phyloP scores from a whole-genome alignment of 2,888 invertebrate genomes.

The Brachyptera putata region DNA sequence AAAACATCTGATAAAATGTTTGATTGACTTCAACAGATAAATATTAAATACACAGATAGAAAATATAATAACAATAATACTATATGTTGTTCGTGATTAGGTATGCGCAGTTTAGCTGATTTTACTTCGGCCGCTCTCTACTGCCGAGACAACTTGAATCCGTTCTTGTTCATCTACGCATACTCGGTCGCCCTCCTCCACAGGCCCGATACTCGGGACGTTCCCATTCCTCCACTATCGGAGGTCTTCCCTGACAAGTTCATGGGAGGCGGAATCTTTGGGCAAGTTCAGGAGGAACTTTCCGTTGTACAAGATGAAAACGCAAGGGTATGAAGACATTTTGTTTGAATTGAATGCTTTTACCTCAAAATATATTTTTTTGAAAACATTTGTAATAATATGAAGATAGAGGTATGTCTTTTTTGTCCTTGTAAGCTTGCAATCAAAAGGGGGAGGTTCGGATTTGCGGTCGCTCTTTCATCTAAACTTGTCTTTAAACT shows the following conservation, averaged over 20 bases:
- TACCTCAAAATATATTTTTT: not conserved
- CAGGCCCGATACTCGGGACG: constrained; percentile 63
- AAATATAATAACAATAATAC: too few relatives aligned
- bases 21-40: too few relatives aligned
- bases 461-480: too few relatives aligned
- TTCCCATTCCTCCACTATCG: constrained; percentile 67
- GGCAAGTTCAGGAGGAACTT: constrained; percentile 64
- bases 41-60: too few relatives aligned
- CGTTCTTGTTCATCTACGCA: constrained; percentile 75
- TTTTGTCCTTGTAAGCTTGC: too few relatives aligned
- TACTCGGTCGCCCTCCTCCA: constrained; percentile 71
- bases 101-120: constrained; percentile 65
- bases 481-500: too few relatives aligned
- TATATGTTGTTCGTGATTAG: too few relatives aligned
- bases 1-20: too few relatives aligned
- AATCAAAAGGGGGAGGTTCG: too few relatives aligned
- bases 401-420: too few relatives aligned
- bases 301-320: constrained; percentile 51
- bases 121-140: constrained; percentile 67
- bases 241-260: constrained; percentile 81
- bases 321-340: not conserved
- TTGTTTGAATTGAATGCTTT: not conserved
- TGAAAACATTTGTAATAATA: too few relatives aligned
- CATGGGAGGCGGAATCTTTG: constrained; percentile 67
- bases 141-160: constrained; percentile 69